A percentile compares a stretch with the other conserved stretches of the same genome.
phyloP scores from a whole-genome alignment of 2,888 invertebrate genomes.

The Catocala nupta region DNA sequence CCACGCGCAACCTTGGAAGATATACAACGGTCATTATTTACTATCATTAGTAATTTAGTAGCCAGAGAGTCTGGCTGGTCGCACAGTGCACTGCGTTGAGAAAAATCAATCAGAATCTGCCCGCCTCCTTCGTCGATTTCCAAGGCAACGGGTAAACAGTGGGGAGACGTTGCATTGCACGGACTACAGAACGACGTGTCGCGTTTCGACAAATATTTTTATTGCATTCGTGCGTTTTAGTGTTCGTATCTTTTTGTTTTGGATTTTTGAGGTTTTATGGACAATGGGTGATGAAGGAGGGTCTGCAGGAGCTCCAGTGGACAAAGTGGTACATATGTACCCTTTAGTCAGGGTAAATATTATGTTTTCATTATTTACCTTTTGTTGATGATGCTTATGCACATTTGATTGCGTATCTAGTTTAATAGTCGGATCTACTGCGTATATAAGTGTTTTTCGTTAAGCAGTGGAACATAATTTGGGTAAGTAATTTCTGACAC shows the following conservation, averaged over 20 bases:
- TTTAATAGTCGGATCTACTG: too few species aligned
- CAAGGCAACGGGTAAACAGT: constrained; percentile 85
- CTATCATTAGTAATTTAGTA: constrained; percentile 48
- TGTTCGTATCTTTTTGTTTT: constrained; percentile 26
- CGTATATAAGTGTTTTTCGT: too few species aligned
- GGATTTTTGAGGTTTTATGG: constrained; percentile 37
- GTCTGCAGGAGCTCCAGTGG: constrained; percentile 80
- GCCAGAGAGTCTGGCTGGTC: constrained; percentile 50
- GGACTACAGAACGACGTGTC: constrained; percentile 57
- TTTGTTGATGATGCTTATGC: too few species aligned
- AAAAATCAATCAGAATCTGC: constrained; percentile 85
- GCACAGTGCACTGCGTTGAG: constrained; percentile 59
- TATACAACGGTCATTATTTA: constrained; percentile 33
- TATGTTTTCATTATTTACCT: constrained; percentile 2
- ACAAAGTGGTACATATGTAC: constrained; percentile 93
- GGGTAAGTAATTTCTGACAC: too few species aligned
- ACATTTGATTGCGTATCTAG: too few species aligned
- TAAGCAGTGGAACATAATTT: too few species aligned
- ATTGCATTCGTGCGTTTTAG: constrained; percentile 32
- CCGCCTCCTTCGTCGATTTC: constrained; percentile 79
- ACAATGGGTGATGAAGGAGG: constrained; percentile 77
- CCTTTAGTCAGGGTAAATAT: constrained; percentile 92
- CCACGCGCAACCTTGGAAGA: constrained; percentile 52
- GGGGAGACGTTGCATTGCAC: constrained; percentile 70
- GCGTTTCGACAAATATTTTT: constrained; percentile 45